Conservation (phyloP, 2,113 vertebrate genomes). For the Amphiprion ocellaris region DNA sequence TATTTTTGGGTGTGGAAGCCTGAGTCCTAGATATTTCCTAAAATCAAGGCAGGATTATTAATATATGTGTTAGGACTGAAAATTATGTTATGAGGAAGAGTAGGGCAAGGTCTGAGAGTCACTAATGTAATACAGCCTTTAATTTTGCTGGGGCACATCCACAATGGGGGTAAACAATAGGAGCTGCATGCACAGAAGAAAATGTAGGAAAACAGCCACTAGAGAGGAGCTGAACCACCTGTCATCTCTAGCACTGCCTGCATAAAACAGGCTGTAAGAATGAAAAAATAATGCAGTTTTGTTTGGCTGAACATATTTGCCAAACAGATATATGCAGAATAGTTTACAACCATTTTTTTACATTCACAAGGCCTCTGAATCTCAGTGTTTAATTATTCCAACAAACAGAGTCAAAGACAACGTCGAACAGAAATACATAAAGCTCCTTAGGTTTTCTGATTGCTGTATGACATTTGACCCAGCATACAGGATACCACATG, state of each 20-base stretch:
- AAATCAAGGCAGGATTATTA: slow-evolving; percentile 14
- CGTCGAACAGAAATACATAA: background rate
- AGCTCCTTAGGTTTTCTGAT: slow-evolving; percentile 27
- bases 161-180: slow-evolving; percentile 8
- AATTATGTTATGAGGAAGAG: slow-evolving; percentile 12
- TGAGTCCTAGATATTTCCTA: slow-evolving; percentile 3
- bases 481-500: background rate
- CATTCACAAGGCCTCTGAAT: slow-evolving; percentile 9
- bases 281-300: slow-evolving; percentile 26
- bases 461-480: slow-evolving; percentile 6
- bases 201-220: background rate
- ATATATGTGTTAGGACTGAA: slow-evolving; percentile 28
- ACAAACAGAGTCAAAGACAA: background rate
- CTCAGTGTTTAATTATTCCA: slow-evolving; percentile 23
- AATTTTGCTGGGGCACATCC: slow-evolving; percentile 17
- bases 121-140: slow-evolving; percentile 13
- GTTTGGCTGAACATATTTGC: slow-evolving; percentile 18
- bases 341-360: slow-evolving; percentile 18
- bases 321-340: slow-evolving; percentile 6
- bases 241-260: slow-evolving; percentile 23
- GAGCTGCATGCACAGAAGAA: background rate
- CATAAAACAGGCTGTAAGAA: slow-evolving; percentile 42
- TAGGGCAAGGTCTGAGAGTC: slow-evolving; percentile 14
- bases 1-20: background rate
- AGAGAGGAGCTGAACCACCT: slow-evolving; percentile 4